phyloP scores from a whole-genome alignment of 2,113 vertebrate genomes.

The Eretmochelys imbricata region DNA sequence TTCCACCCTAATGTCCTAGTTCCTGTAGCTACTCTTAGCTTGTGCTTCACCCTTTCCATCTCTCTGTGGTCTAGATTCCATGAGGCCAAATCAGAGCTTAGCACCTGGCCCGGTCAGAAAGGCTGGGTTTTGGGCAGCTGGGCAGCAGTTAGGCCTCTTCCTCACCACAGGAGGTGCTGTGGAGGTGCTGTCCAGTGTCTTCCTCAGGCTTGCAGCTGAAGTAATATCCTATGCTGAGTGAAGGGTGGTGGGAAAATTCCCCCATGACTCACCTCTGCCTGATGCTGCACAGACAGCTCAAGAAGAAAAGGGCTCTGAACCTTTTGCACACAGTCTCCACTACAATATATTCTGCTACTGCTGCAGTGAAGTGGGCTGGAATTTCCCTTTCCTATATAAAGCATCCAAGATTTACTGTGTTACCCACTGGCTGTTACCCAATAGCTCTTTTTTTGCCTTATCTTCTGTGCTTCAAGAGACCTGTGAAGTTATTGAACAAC shows the following conservation, averaged over 20 bases:
- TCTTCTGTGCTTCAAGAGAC: neutral
- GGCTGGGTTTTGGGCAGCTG: neutral
- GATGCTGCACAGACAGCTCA: neutral
- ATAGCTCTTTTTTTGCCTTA: neutral
- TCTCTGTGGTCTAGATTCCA: neutral
- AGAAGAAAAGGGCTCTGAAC: neutral
- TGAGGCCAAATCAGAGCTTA: neutral
- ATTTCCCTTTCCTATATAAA: neutral
- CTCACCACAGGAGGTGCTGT: neutral
- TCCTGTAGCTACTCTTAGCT: neutral
- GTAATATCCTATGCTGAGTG: neutral
- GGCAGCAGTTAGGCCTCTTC: neutral
- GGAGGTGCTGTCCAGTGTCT: neutral
- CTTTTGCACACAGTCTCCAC: neutral
- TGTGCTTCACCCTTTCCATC: neutral
- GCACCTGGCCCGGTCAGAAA: neutral
- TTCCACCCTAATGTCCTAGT: fast-evolving
- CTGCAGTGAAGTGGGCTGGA: neutral
- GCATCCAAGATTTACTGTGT: neutral
- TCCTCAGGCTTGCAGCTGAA: neutral
- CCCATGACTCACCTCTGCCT: neutral
- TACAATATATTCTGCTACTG: neutral
- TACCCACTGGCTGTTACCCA: neutral
- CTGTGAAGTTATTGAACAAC: neutral
- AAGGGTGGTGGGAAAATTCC: neutral